These are phyloP conservation scores for Spilarctia lutea DNA, from an alignment of 2,888 invertebrate species.

Conservation along the genomic window DNA sequence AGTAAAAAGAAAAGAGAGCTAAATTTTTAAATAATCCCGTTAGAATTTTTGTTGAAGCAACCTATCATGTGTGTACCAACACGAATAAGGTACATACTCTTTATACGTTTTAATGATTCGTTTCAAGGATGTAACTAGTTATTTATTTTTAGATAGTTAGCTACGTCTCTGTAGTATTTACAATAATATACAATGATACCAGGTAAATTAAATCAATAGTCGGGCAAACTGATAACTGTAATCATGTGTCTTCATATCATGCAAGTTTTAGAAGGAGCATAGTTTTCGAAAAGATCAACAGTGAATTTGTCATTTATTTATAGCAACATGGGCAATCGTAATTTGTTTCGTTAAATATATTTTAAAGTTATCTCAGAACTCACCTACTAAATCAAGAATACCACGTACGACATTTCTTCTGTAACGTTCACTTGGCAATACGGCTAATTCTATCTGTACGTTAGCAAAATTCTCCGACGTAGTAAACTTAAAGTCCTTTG, in stretches of 20 bases:
- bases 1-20: no score
- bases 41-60: neutral
- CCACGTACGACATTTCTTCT: constrained; percentile 91
- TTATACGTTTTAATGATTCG: no score
- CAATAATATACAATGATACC: no score
- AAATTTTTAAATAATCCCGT: neutral
- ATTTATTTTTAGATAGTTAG: no score
- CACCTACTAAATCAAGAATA: constrained; percentile 91
- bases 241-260: no score
- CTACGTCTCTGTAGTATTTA: no score
- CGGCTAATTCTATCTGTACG: constrained; percentile 88
- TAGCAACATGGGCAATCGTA: neutral
- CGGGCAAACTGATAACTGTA: no score
- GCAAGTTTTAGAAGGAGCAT: neutral
- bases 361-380: constrained; percentile 45
- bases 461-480: constrained; percentile 69
- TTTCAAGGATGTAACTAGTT: no score
- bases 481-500: constrained; percentile 83
- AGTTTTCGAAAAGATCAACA: no score
- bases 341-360: neutral
- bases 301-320: neutral
- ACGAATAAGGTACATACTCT: no score
- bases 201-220: no score
- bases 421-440: constrained; percentile 90
- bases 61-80: neutral